phyloP scores from a whole-genome alignment of 2,888 invertebrate species.

The Gymnoscelis rufifasciata region DNA sequence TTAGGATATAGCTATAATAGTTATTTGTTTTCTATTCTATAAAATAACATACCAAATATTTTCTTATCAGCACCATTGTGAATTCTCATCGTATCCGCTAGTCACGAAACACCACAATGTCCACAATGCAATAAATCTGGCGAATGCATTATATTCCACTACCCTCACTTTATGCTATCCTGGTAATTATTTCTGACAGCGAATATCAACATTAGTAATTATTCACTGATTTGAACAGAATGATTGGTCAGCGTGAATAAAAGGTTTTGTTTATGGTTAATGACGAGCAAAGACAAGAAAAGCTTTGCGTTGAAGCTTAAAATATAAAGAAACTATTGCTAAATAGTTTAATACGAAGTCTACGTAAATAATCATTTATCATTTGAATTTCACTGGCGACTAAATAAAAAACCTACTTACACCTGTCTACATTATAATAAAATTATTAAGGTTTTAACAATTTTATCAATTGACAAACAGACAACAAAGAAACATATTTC shows the following conservation, averaged over 20 bases:
- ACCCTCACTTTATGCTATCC: constrained; percentile 19
- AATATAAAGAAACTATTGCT: background rate
- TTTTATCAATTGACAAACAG: no score
- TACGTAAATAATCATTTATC: no score
- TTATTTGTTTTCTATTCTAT: background rate
- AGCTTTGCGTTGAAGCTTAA: background rate
- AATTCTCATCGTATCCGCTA: constrained; percentile 48
- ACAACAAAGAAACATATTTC: no score
- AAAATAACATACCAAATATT: constrained; percentile 53
- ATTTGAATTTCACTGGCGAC: no score
- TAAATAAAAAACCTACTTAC: no score
- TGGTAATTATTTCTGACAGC: background rate
- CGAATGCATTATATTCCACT: constrained; percentile 16
- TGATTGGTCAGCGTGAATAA: constrained; percentile 19
- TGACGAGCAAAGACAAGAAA: no score
- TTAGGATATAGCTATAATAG: no score
- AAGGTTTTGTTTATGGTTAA: no score
- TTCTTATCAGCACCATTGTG: constrained; percentile 64
- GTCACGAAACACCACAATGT: constrained; percentile 26
- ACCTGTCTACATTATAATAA: no score
- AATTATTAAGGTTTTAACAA: no score
- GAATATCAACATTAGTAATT: background rate
- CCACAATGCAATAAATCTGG: constrained; percentile 11
- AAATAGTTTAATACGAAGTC: no score
- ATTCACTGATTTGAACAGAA: background rate